Conservation (phyloP, 2,797 vertebrate genomes). For the Pitangus sulphuratus region DNA sequence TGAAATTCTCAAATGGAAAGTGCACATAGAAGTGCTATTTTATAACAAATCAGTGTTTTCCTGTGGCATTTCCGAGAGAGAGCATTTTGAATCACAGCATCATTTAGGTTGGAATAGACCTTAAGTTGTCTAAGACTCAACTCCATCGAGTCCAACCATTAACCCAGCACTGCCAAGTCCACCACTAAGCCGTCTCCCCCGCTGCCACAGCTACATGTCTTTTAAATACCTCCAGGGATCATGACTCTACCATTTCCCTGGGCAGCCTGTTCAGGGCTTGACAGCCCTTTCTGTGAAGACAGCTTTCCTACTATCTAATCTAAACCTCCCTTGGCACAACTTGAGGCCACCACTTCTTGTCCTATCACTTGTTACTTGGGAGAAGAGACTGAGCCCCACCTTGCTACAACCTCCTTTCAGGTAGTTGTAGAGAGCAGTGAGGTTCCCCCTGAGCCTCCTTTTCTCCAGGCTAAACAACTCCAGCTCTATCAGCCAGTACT, state of each 20-base stretch:
- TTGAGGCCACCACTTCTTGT: not conserved
- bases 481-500: not conserved
- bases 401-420: not conserved
- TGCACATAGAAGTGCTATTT: not conserved
- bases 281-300: not conserved
- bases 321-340: not conserved
- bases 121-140: not conserved
- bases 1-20: not conserved
- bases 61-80: not conserved
- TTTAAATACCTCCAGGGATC: not conserved
- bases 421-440: not conserved
- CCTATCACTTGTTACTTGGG: not conserved
- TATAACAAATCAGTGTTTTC: not conserved
- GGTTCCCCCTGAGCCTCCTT: not conserved
- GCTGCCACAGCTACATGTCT: rapidly evolving
- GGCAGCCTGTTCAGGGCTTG: not conserved
- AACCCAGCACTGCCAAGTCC: not conserved
- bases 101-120: not conserved
- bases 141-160: rapidly evolving
- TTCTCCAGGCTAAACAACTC: not conserved
- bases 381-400: not conserved
- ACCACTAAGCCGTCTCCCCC: not conserved
- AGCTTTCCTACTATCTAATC: not conserved
- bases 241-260: not conserved
- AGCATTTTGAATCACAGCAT: not conserved